Evolutionary conservation across 2,888 invertebrate species (phyloP).

Genomic region (Augochlorella aurata): DNA sequence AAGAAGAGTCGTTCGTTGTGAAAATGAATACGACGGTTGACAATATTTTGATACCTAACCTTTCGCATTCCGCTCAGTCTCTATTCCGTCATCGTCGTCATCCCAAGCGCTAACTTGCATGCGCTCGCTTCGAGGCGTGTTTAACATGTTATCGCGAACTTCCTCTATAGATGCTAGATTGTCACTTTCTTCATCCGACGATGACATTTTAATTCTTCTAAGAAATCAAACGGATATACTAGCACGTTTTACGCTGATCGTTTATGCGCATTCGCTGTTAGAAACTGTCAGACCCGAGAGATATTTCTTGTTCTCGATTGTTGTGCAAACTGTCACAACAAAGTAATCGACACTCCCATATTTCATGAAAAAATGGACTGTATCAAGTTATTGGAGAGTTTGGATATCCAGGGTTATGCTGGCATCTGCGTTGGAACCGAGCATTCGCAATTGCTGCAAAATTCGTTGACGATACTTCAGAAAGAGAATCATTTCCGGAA

Average conservation of each 20-base stretch:
- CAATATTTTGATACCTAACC: conserved; percentile 82
- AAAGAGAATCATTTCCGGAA: conserved; percentile 92
- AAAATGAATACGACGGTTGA: neutral
- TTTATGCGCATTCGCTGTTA: neutral
- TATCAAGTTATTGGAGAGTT: conserved; percentile 82
- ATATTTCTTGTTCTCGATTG: conserved; percentile 20
- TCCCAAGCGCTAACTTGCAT: conserved; percentile 92
- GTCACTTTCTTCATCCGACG: conserved; percentile 76
- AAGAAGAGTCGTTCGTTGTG: neutral
- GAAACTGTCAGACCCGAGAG: neutral
- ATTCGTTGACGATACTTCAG: conserved; percentile 90
- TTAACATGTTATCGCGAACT: conserved; percentile 76
- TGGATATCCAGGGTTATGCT: conserved; percentile 84
- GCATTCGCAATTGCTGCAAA: conserved; percentile 88
- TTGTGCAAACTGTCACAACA: conserved; percentile 8
- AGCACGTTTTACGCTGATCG: neutral
- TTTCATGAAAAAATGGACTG: conserved; percentile 83
- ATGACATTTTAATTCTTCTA: conserved; percentile 66
- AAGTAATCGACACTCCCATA: neutral
- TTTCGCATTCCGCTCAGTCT: conserved; percentile 87
- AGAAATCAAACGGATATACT: neutral
- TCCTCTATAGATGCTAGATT: conserved; percentile 73
- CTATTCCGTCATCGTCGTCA: conserved; percentile 88
- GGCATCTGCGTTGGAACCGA: conserved; percentile 89
- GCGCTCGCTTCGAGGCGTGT: conserved; percentile 71